phyloP scores from a whole-genome alignment of 1,140 invertebrate species.

The Saccostrea cuccullata region DNA sequence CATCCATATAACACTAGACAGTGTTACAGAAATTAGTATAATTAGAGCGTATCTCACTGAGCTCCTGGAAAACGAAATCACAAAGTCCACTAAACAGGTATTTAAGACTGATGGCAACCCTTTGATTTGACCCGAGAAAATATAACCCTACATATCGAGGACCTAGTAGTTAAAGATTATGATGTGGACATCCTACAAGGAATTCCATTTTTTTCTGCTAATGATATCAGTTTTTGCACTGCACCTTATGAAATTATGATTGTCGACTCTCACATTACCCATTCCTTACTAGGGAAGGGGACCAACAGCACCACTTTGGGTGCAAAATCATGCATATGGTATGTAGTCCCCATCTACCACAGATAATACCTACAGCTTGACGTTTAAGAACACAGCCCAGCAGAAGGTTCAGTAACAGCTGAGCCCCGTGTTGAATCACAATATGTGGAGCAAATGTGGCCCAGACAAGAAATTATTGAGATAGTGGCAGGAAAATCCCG shows the following conservation, averaged over 20 bases:
- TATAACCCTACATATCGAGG: slow-evolving; percentile 39
- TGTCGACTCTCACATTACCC: not conserved
- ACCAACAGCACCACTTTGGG: not conserved
- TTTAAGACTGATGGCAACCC: slow-evolving; percentile 51
- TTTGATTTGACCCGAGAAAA: slow-evolving; percentile 39
- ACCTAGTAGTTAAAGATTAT: slow-evolving; percentile 51
- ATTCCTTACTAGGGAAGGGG: not conserved
- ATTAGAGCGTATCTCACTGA: not conserved
- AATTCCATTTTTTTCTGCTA: too few relatives aligned
- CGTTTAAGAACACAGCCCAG: not conserved
- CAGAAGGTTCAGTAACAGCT: not conserved
- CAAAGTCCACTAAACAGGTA: slow-evolving; percentile 4
- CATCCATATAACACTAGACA: slow-evolving; percentile 49
- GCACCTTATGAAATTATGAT: slow-evolving; percentile 36
- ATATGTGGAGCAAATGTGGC: not conserved
- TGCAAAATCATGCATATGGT: too few relatives aligned
- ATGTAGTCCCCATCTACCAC: too few relatives aligned
- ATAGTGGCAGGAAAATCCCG: slow-evolving; percentile 31
- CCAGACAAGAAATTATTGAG: not conserved
- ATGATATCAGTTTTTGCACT: not conserved
- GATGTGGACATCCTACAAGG: slow-evolving; percentile 49
- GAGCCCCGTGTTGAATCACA: not conserved
- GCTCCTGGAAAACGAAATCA: not conserved
- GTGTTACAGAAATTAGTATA: too few relatives aligned
- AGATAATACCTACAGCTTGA: not conserved